Percentiles rank a stretch among this genome's conserved stretches.
phyloP scores from a whole-genome alignment of 2,888 invertebrate species.

The Plagiodera versicolora region DNA sequence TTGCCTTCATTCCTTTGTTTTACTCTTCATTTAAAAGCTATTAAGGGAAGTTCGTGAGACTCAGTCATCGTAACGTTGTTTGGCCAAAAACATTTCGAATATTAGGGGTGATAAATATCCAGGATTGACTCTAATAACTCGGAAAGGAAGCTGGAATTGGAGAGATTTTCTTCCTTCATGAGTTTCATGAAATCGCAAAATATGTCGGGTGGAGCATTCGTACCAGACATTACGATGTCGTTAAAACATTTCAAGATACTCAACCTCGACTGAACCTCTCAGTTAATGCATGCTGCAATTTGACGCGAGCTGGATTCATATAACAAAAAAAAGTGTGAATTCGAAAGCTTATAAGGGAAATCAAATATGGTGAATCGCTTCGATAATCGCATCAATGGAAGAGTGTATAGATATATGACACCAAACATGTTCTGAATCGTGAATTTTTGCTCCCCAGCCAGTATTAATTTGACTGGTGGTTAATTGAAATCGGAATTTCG shows the following conservation, averaged over 20 bases:
- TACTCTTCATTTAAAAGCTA: constrained; percentile 18
- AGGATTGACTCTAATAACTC: constrained; percentile 17
- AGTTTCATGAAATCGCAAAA: background rate
- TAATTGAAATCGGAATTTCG: background rate
- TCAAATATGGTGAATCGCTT: no score
- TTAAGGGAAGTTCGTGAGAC: constrained; percentile 13
- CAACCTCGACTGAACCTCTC: no score
- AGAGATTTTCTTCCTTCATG: background rate
- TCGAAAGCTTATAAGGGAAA: no score
- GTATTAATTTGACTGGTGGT: background rate
- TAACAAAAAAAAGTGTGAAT: no score
- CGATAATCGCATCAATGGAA: no score
- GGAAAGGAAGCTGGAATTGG: constrained; percentile 16
- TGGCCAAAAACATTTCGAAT: background rate
- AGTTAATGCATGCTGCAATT: no score
- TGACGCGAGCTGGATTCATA: no score
- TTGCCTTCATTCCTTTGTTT: constrained; percentile 23
- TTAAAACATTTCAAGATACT: no score
- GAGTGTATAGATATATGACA: no score
- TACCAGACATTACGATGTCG: no score
- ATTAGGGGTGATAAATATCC: constrained; percentile 19
- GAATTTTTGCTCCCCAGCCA: background rate
- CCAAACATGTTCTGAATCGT: no score
- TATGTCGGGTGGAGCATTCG: background rate
- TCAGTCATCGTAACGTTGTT: background rate